These are phyloP conservation scores for Falco concolor DNA, from an alignment of 2,797 vertebrate genomes.

Conservation along the genomic window DNA sequence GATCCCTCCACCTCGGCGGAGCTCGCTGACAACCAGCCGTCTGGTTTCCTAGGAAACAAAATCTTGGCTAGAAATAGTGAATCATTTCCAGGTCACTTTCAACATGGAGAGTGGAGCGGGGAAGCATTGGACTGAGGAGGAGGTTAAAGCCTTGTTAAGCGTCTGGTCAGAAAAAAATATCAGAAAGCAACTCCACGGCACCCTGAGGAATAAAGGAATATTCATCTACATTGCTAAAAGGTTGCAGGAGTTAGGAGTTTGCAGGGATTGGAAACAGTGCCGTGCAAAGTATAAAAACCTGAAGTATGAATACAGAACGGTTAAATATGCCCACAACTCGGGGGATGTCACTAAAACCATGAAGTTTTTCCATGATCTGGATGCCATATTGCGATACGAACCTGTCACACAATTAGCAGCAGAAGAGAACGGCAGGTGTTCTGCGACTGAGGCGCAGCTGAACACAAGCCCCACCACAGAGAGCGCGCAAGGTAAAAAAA, in stretches of 20 bases:
- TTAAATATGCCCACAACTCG: constrained; percentile 75
- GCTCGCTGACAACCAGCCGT: constrained; percentile 87
- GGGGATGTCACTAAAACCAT: constrained; percentile 75
- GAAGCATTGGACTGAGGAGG: constrained; percentile 87
- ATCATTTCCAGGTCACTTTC: constrained; percentile 97
- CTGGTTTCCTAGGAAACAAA: constrained; percentile 96
- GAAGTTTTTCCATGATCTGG: constrained; percentile 77
- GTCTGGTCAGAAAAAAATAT: constrained; percentile 86
- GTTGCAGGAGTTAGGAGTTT: constrained; percentile 84
- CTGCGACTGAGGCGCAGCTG: constrained; percentile 44
- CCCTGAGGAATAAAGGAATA: constrained; percentile 83
- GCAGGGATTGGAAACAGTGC: constrained; percentile 88
- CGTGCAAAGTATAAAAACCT: constrained; percentile 87
- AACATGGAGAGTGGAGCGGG: constrained; percentile 90
- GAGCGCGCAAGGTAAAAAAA: constrained; percentile 62
- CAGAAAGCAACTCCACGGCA: constrained; percentile 77
- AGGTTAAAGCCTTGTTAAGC: constrained; percentile 85
- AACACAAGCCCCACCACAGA: constrained; percentile 53
- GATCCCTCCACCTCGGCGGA: constrained; percentile 82
- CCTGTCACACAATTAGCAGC: constrained; percentile 66
- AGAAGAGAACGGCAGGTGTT: constrained; percentile 66
- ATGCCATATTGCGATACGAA: constrained; percentile 72
- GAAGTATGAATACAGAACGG: constrained; percentile 81
- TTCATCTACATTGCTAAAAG: constrained; percentile 89
- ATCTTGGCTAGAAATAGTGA: constrained; percentile 85